Conservation (phyloP, 2,888 invertebrate genomes). For the Caenorhabditis japonica region DNA sequence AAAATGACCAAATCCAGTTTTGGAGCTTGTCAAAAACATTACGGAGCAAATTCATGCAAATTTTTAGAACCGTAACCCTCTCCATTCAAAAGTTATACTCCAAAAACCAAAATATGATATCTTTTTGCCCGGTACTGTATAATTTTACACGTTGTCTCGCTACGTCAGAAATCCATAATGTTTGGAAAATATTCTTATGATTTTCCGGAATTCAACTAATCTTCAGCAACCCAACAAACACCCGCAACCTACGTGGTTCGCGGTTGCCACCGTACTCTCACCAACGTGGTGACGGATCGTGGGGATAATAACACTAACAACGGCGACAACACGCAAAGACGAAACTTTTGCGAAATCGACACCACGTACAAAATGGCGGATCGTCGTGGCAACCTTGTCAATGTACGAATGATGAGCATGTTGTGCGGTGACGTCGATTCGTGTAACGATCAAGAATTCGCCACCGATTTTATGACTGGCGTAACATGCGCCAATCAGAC, state of each 20-base stretch:
- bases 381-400: conserved; percentile 36
- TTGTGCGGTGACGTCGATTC: conserved; percentile 41
- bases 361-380: conserved; percentile 47
- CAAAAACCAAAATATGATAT: too few relatives aligned
- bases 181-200: too few relatives aligned
- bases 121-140: too few relatives aligned
- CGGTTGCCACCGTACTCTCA: conserved; percentile 58
- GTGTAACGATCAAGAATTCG: conserved; percentile 16
- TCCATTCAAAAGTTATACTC: too few relatives aligned
- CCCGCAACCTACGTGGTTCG: conserved; percentile 39
- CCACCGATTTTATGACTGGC: conserved; percentile 15
- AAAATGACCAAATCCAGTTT: too few relatives aligned
- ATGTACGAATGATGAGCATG: conserved; percentile 48
- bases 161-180: too few relatives aligned
- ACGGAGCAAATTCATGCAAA: too few relatives aligned
- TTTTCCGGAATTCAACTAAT: too few relatives aligned
- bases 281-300: conserved; percentile 40
- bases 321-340: background rate
- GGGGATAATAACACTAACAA: background rate
- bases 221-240: conserved; percentile 10
- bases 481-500: conserved; percentile 45
- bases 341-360: conserved; percentile 57
- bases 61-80: too few relatives aligned
- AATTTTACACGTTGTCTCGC: too few relatives aligned
- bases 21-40: too few relatives aligned